A percentile compares a stretch with the other conserved stretches of the same genome.
Conservation (phyloP, 37 sponge, comb jelly and placozoan genomes). For the Hormiphora californensis region DNA sequence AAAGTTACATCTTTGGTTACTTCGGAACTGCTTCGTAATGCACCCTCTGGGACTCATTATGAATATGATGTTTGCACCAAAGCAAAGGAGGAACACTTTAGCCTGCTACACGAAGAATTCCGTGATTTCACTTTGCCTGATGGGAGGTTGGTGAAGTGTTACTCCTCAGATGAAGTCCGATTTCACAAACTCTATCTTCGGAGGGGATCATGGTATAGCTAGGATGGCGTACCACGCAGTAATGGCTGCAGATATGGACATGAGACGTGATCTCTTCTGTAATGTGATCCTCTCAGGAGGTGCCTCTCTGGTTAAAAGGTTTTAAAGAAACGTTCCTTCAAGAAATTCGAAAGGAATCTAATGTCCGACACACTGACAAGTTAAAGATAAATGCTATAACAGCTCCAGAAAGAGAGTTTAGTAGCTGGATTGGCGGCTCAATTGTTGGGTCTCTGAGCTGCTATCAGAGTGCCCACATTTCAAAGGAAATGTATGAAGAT, state of each 20-base stretch:
- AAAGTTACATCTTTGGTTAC: no score
- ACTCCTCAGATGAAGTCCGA: no score
- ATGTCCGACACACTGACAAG: background rate
- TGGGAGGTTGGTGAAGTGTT: no score
- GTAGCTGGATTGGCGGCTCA: background rate
- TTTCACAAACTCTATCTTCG: no score
- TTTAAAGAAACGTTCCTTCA: background rate
- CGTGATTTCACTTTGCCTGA: no score
- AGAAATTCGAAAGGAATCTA: background rate
- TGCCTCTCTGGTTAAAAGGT: background rate
- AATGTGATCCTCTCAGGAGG: constrained; percentile 27
- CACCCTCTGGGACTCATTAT: no score
- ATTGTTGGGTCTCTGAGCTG: background rate
- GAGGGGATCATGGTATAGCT: no score
- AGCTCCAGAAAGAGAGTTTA: background rate
- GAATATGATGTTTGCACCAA: no score
- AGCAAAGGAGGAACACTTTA: no score
- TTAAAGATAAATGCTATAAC: background rate
- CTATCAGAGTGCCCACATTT: background rate
- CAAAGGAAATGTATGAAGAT: background rate
- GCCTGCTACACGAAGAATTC: no score
- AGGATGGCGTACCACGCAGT: no score
- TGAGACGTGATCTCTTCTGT: background rate
- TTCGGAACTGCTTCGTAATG: no score
- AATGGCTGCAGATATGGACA: constrained; percentile 14